A percentile compares a stretch with the other conserved stretches of the same genome.
These are phyloP conservation scores for Eustalomyia histrio DNA, from an alignment of 2,888 invertebrate genomes.

Conservation along the genomic window DNA sequence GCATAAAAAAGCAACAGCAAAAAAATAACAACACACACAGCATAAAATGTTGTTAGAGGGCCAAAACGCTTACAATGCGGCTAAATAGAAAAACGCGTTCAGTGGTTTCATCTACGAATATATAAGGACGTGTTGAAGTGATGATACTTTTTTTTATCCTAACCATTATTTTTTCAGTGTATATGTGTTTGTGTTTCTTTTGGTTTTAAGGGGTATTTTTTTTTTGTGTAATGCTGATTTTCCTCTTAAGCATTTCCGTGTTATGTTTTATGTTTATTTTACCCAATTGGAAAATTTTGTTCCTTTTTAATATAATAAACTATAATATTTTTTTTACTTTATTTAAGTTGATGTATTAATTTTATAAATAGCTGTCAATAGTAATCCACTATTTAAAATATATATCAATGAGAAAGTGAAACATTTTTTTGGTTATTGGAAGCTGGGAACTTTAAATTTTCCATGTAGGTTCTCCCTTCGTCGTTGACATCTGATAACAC, in stretches of 20 bases:
- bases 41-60: conserved; percentile 55
- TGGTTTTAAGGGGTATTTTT: conserved; percentile 50
- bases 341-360: too few relatives aligned
- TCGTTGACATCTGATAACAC: too few relatives aligned
- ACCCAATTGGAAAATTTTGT: conserved; percentile 42
- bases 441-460: too few relatives aligned
- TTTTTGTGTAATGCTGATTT: conserved; percentile 37
- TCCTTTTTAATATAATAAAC: too few relatives aligned
- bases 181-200: conserved; percentile 38
- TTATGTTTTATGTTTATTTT: conserved; percentile 42
- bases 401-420: too few relatives aligned
- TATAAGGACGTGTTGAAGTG: conserved; percentile 65
- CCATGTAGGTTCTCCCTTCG: too few relatives aligned
- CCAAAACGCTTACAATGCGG: conserved; percentile 65
- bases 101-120: conserved; percentile 59
- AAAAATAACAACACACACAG: conserved; percentile 18
- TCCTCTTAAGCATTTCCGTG: conserved; percentile 54
- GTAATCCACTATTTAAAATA: too few relatives aligned
- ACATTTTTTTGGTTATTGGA: too few relatives aligned
- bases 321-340: too few relatives aligned
- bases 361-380: too few relatives aligned
- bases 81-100: conserved; percentile 61
- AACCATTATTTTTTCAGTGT: conserved; percentile 5
- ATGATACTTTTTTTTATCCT: conserved; percentile 54
- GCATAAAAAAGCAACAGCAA: conserved; percentile 5